A percentile compares a stretch with the other conserved stretches of the same genome.
phyloP scores from a whole-genome alignment of 53 echinoderm and acorn worm genomes.

The Stichopus horrens region DNA sequence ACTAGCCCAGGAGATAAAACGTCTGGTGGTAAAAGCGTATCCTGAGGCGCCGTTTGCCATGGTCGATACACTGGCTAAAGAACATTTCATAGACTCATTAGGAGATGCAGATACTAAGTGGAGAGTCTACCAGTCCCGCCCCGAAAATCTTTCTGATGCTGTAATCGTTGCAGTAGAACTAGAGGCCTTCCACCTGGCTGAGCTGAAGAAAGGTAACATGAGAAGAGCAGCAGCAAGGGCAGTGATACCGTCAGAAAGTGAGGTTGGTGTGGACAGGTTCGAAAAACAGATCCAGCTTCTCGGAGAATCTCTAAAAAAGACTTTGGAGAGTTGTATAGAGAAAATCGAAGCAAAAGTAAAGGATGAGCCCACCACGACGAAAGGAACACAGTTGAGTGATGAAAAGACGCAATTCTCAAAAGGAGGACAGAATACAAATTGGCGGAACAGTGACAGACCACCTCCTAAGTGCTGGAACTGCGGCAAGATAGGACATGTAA shows the following conservation, averaged over 20 bases:
- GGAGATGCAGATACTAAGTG: slow-evolving; percentile 48
- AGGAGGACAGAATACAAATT: neutral
- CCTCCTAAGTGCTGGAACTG: slow-evolving; percentile 35
- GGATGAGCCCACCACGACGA: neutral
- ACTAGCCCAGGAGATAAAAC: slow-evolving; percentile 45
- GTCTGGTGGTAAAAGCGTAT: slow-evolving; percentile 39
- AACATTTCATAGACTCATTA: slow-evolving; percentile 60
- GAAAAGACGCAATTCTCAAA: neutral
- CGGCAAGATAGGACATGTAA: slow-evolving; percentile 22
- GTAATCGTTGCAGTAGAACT: neutral
- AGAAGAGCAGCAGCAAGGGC: neutral
- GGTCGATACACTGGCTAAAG: slow-evolving; percentile 48
- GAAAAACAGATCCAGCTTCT: neutral
- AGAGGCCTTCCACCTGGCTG: slow-evolving; percentile 11
- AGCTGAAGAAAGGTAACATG: neutral
- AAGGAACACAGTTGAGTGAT: neutral
- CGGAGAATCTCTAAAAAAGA: neutral
- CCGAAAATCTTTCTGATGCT: neutral
- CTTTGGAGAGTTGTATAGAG: neutral
- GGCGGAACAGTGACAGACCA: neutral
- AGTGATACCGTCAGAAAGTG: neutral
- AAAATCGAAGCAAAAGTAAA: neutral
- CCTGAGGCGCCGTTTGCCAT: slow-evolving; percentile 38
- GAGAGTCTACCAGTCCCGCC: slow-evolving; percentile 43
- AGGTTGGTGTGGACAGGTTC: neutral